Conservation (phyloP, 2,888 invertebrate genomes). For the Diadegma fenestrale region DNA sequence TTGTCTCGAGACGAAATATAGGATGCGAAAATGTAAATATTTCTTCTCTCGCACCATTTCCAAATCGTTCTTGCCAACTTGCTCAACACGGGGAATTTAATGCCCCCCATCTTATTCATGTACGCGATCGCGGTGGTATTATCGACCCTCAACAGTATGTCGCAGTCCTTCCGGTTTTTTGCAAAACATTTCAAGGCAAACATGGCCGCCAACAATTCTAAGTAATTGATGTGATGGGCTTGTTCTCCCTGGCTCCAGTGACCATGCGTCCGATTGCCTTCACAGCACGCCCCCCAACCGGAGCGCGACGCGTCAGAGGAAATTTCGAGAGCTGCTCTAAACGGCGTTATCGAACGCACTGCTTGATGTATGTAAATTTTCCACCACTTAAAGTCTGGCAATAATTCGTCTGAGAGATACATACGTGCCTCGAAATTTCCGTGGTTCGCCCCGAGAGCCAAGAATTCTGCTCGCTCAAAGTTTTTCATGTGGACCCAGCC, state of each 20-base stretch:
- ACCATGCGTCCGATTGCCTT: conserved; percentile 37
- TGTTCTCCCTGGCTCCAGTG: conserved; percentile 39
- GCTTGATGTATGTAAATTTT: conserved; percentile 1
- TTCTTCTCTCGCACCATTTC: conserved; percentile 27
- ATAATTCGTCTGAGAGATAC: neutral
- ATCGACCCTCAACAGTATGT: conserved; percentile 50
- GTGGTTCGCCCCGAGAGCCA: neutral
- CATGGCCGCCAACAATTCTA: conserved; percentile 49
- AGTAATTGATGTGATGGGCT: conserved; percentile 43
- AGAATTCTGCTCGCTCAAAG: conserved; percentile 41
- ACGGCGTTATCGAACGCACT: conserved; percentile 32
- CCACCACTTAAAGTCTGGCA: neutral
- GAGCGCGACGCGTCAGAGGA: conserved; percentile 56
- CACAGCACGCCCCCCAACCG: conserved; percentile 48
- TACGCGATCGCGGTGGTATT: conserved; percentile 45
- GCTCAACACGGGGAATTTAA: conserved; percentile 23
- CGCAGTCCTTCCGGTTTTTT: conserved; percentile 20
- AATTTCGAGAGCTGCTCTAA: conserved; percentile 42
- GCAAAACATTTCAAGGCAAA: conserved; percentile 54
- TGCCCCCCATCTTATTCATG: conserved; percentile 33
- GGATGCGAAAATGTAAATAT: conserved; percentile 34
- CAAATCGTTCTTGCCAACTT: neutral
- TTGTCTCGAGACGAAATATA: conserved; percentile 33
- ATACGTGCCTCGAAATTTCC: conserved; percentile 7
- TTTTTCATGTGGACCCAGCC: conserved; percentile 52